Conservation (phyloP, 1,140 invertebrate species). For the Camponotus pennsylvanicus region DNA sequence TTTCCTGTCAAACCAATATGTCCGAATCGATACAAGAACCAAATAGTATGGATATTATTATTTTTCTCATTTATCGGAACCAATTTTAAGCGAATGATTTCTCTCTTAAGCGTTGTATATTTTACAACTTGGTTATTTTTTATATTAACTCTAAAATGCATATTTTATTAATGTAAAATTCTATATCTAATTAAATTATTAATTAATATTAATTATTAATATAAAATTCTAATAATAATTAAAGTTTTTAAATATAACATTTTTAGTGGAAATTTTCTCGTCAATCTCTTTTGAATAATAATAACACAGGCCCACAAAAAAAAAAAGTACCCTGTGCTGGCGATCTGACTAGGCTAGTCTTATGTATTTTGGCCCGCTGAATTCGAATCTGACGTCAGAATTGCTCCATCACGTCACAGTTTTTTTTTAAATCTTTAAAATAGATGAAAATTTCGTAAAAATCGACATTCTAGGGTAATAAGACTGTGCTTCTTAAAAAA, state of each 20-base stretch:
- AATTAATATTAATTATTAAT: background rate
- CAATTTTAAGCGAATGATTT: constrained; percentile 8
- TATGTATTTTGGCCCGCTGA: too few species aligned
- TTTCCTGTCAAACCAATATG: constrained; percentile 42
- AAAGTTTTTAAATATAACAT: background rate
- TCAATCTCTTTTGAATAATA: too few species aligned
- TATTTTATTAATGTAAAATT: background rate
- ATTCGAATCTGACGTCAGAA: too few species aligned
- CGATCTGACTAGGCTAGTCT: too few species aligned
- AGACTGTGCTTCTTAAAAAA: too few species aligned
- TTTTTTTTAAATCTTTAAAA: too few species aligned
- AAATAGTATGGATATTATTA: constrained; percentile 46
- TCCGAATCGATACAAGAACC: constrained; percentile 40
- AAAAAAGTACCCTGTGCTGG: too few species aligned
- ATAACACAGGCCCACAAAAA: too few species aligned
- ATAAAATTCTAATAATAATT: background rate
- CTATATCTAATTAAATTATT: background rate
- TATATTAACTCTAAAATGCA: background rate
- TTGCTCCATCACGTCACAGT: too few species aligned
- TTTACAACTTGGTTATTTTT: background rate
- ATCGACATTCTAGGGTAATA: too few species aligned
- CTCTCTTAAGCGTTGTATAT: background rate
- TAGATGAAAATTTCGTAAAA: too few species aligned
- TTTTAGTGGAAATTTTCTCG: background rate
- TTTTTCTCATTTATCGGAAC: constrained; percentile 9